Percentiles rank a stretch among this genome's conserved stretches.
Evolutionary conservation across 2,888 invertebrate genomes (phyloP).

Genomic region (Chrysolina haemoptera): DNA sequence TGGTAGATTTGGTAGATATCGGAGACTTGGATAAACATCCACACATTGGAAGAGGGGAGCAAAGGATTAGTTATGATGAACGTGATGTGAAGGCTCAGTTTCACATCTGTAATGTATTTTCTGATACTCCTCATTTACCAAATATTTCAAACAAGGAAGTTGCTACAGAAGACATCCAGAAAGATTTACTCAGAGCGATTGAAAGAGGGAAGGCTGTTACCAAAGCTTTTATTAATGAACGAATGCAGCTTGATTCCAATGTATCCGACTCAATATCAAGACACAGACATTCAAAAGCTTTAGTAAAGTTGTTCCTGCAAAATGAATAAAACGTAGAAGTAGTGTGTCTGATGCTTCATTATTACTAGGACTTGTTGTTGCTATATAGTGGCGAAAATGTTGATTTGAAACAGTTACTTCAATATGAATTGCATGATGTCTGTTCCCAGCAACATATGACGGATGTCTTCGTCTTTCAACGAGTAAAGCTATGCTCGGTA

Average conservation of each 20-base stretch:
- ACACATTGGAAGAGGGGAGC: neutral
- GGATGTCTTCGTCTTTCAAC: too few relatives aligned
- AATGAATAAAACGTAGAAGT: neutral
- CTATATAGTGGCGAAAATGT: neutral
- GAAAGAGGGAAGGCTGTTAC: neutral
- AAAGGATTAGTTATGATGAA: neutral
- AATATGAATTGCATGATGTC: neutral
- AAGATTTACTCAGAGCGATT: neutral
- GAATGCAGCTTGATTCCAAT: neutral
- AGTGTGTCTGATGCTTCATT: neutral
- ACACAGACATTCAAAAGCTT: neutral
- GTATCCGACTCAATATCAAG: neutral
- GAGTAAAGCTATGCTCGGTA: neutral
- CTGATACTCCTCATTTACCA: neutral
- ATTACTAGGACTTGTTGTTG: neutral
- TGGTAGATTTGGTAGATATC: neutral
- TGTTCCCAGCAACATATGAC: neutral
- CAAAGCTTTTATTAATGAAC: neutral
- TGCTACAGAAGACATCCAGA: neutral
- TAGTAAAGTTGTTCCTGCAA: neutral
- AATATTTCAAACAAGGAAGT: neutral
- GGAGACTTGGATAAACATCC: neutral
- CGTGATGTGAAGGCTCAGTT: neutral
- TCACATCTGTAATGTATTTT: neutral
- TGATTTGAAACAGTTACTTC: neutral